These are phyloP conservation scores for Pterocles orientalis DNA, from an alignment of 2,113 vertebrate species.

Conservation along the genomic window DNA sequence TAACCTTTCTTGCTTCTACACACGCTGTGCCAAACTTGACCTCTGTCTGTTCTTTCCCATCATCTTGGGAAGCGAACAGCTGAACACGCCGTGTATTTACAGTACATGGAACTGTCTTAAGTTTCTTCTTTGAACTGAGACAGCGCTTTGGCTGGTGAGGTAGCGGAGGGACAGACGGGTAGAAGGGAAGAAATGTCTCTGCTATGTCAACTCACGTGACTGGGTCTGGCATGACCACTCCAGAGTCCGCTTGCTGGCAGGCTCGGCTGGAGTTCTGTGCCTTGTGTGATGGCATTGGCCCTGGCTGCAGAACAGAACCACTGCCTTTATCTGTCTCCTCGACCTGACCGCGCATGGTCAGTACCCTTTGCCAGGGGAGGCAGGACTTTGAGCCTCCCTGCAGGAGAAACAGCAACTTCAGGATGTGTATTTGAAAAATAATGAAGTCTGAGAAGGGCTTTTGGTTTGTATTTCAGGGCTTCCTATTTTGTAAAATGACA, in stretches of 20 bases:
- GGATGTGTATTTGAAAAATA: background rate
- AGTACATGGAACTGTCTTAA: background rate
- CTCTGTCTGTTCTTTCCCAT: conserved; percentile 2
- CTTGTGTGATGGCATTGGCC: background rate
- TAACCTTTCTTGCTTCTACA: conserved; percentile 28
- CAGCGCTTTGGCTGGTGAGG: background rate
- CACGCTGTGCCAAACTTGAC: background rate
- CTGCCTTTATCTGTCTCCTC: background rate
- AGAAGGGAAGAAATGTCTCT: background rate
- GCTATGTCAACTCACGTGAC: background rate
- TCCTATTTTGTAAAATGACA: background rate
- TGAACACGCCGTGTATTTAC: conserved; percentile 41
- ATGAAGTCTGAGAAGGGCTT: background rate
- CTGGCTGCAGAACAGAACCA: background rate
- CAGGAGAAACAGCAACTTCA: background rate
- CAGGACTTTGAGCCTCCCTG: background rate
- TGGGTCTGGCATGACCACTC: background rate
- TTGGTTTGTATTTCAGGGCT: background rate
- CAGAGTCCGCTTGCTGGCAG: background rate
- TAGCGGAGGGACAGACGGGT: background rate
- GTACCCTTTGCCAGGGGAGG: background rate
- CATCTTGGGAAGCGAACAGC: background rate
- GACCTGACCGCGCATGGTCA: background rate
- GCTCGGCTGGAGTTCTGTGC: background rate
- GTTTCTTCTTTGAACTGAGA: conserved; percentile 39